Base-by-base conservation (phyloP, 2,797 vertebrate genomes). In the Apogon talboti region DNA sequence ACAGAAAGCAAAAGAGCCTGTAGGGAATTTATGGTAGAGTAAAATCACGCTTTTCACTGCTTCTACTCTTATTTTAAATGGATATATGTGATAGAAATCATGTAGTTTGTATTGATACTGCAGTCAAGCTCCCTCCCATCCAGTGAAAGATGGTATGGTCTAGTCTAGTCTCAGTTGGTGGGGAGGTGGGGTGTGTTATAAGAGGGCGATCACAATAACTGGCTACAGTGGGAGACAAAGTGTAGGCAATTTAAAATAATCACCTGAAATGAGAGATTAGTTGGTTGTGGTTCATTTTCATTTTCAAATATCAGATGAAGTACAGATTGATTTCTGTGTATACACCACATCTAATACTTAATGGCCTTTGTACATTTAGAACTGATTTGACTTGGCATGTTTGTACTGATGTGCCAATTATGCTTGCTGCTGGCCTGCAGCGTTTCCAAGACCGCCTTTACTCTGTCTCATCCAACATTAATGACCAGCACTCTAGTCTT, bases 111-210 rank as follows among this genome's bases (percentile, higher is more conserved):
- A 43, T 56, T 60, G 52, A 41, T 50, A 19, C 59, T 8, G 55
- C 70, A 61, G 70, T 41, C 1, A 16, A 77, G 75, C 62, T 76
- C 78, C 87, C 90, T 89, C 78, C 70, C 35, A 61, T 57, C 52
- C 59, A 45, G 58, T 52, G 73, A 51, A 73, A 76, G 61, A 65
- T 93, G 91, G 91, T 93, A 91, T 72, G 62, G 79, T 88, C 92
- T 71, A 56, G 83, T 88, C 83, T 84, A 61, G 76, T 79, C 88
- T 87, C 84, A 71, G 79, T 88, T 74, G 61, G 82, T 63, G 64
- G 65, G 69, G 71, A 64, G 65, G 64, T 73, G 84, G 61, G 77
- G 78, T 82, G 73, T 82, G 77, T 79, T 87, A 71, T 73, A 86
- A 76, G 48, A 87, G 80, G 81, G 69, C 71, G 79, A 88, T 84